Conservation (phyloP, 1,140 invertebrate species). For the Augochlora pura region DNA sequence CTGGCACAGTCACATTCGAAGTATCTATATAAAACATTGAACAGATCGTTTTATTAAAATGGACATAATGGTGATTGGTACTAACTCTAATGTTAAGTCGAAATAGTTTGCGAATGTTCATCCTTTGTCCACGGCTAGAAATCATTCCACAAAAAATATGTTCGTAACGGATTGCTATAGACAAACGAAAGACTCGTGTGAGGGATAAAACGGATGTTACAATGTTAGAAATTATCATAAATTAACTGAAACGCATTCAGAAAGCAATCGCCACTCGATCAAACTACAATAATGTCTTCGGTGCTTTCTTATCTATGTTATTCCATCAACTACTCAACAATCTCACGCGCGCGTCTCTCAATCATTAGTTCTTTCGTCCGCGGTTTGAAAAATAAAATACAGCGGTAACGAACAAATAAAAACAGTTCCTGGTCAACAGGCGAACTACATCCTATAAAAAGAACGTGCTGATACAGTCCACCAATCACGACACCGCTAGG, state of each 20-base stretch:
- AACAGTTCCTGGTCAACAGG: background rate
- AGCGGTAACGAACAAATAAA: background rate
- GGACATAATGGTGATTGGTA: constrained; percentile 6
- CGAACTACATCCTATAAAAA: background rate
- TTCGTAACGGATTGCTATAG: background rate
- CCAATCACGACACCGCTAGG: background rate
- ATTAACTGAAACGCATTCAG: too few relatives aligned
- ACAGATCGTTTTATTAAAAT: constrained; percentile 23
- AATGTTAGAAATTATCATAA: too few relatives aligned
- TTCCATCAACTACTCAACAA: background rate
- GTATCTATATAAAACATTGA: constrained; percentile 14
- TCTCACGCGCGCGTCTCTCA: background rate
- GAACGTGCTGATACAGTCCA: background rate
- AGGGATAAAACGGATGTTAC: background rate
- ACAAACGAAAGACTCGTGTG: background rate
- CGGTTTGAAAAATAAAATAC: background rate
- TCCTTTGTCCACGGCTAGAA: background rate
- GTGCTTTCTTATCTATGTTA: background rate
- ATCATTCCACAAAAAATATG: background rate
- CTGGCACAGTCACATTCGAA: background rate
- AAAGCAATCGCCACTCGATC: too few relatives aligned
- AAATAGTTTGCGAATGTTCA: background rate
- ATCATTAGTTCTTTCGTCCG: background rate
- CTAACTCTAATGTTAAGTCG: background rate
- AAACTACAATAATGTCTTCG: too few relatives aligned